A percentile compares a stretch with the other conserved stretches of the same genome.
phyloP scores from a whole-genome alignment of 2,797 vertebrate genomes.

The Pseudochromis fuscus region DNA sequence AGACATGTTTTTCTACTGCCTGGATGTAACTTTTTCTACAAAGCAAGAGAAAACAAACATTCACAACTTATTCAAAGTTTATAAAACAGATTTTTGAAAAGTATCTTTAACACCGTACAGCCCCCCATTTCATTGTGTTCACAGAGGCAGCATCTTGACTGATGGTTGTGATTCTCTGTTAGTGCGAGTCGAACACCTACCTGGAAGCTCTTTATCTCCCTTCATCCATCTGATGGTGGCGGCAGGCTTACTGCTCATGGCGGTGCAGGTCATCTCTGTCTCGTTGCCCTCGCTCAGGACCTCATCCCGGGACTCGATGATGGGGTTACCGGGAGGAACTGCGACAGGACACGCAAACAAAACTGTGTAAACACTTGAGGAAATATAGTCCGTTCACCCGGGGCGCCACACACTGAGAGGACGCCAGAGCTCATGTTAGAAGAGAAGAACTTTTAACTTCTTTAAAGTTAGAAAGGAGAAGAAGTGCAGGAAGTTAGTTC shows the following conservation, averaged over 20 bases:
- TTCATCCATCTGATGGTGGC: slow-evolving; percentile 95
- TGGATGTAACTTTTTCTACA: neutral
- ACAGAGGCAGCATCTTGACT: slow-evolving; percentile 13
- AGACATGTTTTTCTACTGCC: neutral
- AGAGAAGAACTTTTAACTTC: neutral
- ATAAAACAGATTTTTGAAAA: too few relatives aligned
- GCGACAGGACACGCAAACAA: slow-evolving; percentile 44
- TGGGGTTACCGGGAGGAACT: slow-evolving; percentile 94
- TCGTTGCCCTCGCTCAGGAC: slow-evolving; percentile 92
- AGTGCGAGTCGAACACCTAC: slow-evolving; percentile 69
- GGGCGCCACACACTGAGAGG: neutral
- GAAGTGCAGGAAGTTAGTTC: too few relatives aligned
- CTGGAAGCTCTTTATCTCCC: slow-evolving; percentile 92
- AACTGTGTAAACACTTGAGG: slow-evolving; percentile 36
- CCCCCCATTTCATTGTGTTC: neutral
- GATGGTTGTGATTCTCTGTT: slow-evolving; percentile 21
- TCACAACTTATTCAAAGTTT: too few relatives aligned
- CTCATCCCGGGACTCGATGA: slow-evolving; percentile 93
- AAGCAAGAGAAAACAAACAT: neutral
- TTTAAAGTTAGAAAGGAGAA: too few relatives aligned
- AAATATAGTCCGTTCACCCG: neutral
- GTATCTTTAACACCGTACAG: neutral
- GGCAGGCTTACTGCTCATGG: slow-evolving; percentile 94
- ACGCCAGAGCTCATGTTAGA: neutral
- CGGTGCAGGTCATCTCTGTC: slow-evolving; percentile 95